A percentile compares a stretch with the other conserved stretches of the same genome.
phyloP scores from a whole-genome alignment of 2,797 vertebrate species.

The Sebastes minor region DNA sequence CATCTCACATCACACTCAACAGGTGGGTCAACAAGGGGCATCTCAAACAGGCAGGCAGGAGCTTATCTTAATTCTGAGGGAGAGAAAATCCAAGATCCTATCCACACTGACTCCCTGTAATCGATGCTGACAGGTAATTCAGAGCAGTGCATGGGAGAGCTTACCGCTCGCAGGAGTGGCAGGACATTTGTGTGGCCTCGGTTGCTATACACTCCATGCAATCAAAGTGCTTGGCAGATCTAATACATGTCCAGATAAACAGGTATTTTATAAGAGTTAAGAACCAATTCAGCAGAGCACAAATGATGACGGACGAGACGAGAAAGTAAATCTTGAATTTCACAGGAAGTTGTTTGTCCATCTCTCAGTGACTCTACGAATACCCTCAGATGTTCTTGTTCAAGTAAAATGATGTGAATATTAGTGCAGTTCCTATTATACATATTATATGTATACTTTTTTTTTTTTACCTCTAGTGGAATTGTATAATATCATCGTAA shows the following conservation, averaged over 20 bases:
- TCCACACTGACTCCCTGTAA: constrained; percentile 79
- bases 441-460: not conserved
- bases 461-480: not conserved
- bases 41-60: constrained; percentile 77
- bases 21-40: constrained; percentile 81
- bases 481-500: not conserved
- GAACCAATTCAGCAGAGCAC: constrained; percentile 39
- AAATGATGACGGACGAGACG: constrained; percentile 49
- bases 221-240: constrained; percentile 65
- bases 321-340: constrained; percentile 24
- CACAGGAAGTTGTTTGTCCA: not conserved
- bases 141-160: constrained; percentile 73
- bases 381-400: not conserved
- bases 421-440: not conserved
- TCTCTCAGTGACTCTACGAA: not conserved
- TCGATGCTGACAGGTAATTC: constrained; percentile 86
- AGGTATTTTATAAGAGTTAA: constrained; percentile 38
- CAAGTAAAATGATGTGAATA: not conserved
- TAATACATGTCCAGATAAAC: constrained; percentile 52
- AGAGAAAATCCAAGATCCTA: constrained; percentile 85
- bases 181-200: constrained; percentile 58
- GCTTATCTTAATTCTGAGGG: constrained; percentile 86
- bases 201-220: constrained; percentile 53
- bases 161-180: constrained; percentile 65
- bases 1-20: constrained; percentile 68